Evolutionary conservation across 2,888 invertebrate genomes (phyloP).

Genomic region (Harpalus rubripes): DNA sequence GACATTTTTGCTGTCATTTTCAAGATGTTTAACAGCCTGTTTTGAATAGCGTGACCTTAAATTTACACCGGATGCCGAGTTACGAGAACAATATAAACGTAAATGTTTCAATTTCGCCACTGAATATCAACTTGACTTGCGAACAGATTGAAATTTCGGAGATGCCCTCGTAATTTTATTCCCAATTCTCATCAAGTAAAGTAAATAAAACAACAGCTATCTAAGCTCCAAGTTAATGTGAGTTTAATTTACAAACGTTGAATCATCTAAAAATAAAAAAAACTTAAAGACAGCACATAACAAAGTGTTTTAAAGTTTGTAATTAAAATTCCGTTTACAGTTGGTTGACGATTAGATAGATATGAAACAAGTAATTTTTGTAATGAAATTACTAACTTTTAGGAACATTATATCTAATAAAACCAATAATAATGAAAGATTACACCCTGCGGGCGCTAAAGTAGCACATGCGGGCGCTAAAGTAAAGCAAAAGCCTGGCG

Average conservation of each 20-base stretch:
- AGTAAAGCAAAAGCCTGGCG: no score
- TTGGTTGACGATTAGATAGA: no score
- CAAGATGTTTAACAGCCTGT: conserved; percentile 41
- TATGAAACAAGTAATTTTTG: no score
- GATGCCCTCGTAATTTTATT: conserved; percentile 20
- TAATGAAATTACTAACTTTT: no score
- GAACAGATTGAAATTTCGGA: conserved; percentile 36
- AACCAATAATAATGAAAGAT: no score
- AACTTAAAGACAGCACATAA: not conserved
- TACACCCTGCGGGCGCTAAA: no score
- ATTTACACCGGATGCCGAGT: conserved; percentile 39
- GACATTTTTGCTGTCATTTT: conserved; percentile 43
- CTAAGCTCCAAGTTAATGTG: conserved; percentile 4
- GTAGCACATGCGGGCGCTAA: no score
- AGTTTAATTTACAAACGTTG: not conserved
- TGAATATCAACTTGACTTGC: conserved; percentile 17
- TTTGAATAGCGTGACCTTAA: conserved; percentile 34
- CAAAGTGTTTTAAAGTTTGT: no score
- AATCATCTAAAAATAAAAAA: not conserved
- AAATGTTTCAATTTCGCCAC: conserved; percentile 46
- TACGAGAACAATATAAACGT: conserved; percentile 45
- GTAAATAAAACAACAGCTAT: conserved; percentile 16
- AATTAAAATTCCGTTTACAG: no score
- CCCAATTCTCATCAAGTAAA: conserved; percentile 34
- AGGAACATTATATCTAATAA: no score